Evolutionary conservation across 2,888 invertebrate species (phyloP), one percentile per base, ranked within the genome.

Genomic region (Monopis laevigella): DNA sequence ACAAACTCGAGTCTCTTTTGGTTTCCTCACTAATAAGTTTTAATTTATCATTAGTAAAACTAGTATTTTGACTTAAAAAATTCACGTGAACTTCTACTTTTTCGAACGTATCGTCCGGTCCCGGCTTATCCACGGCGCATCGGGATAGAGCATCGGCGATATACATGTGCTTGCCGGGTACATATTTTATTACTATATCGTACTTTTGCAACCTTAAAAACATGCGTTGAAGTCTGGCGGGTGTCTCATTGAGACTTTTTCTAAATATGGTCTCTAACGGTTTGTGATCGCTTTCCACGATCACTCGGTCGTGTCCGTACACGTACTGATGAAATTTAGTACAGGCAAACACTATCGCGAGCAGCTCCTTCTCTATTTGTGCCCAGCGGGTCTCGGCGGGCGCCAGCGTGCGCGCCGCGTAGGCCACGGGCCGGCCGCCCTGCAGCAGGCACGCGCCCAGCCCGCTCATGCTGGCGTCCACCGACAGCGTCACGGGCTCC

Each of bases 231-330:
- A 60, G 43, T 29, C 56, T 39, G 4, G 49, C 42, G 8, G 55
- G 51, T 13, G 48, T 44, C 21, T 46, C 40, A 28, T 44, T 42
- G 7, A 56, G 44, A 39, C 48, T 39, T 45, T 54, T 55, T 43
- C 50, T 49, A 43, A 58, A 54, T 36, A 60, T 50, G n/a, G 50
- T 8, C 30, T 50, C 55, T 10, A 62, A 42, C 0, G 56, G 59
- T 41, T 58, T 57, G 38, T 63, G 58, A 44, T 63, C 59, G 17
- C 47, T 51, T 32, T 55, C 44, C 2, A 61, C 51, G n/a, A 30
- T 45, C 3, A 56, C 39, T 11, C 42, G 41, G 24, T 49, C 11
- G 19, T 46, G 49, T n/a, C 49, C 51, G 38, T 48, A 51, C 16
- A 49, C 41, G 11, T 44, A 51, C 19, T 51, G 51, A 28, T 51